These are phyloP conservation scores for Lampropteryx suffumata DNA, from an alignment of 2,888 invertebrate species.

Conservation along the genomic window DNA sequence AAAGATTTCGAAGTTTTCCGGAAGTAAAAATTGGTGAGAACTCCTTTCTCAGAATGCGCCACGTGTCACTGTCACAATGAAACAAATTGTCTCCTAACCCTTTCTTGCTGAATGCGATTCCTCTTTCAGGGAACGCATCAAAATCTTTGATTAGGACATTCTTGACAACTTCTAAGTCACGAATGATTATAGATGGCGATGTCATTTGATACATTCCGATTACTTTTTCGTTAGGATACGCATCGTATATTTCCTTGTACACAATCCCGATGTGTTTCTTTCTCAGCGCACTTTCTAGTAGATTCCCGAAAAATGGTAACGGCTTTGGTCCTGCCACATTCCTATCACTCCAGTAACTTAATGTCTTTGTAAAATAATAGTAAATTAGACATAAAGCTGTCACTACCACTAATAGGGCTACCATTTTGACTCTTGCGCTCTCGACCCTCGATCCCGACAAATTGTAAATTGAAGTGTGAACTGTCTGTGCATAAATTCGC, in stretches of 20 bases:
- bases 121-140: slow-evolving; percentile 50
- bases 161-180: slow-evolving; percentile 55
- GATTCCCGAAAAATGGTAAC: slow-evolving; percentile 39
- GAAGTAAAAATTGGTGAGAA: slow-evolving; percentile 53
- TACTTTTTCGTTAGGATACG: slow-evolving; percentile 53
- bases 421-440: slow-evolving; percentile 18
- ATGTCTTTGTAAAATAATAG: slow-evolving; percentile 39
- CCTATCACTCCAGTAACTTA: slow-evolving; percentile 44
- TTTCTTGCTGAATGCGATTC: slow-evolving; percentile 45
- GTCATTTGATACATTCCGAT: slow-evolving; percentile 55
- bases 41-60: slow-evolving; percentile 47
- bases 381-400: slow-evolving; percentile 23
- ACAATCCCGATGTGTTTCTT: slow-evolving; percentile 39
- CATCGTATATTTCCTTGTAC: slow-evolving; percentile 48
- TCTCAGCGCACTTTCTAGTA: slow-evolving; percentile 40
- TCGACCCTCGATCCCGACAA: neutral
- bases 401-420: slow-evolving; percentile 11
- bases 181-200: slow-evolving; percentile 48
- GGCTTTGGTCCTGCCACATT: slow-evolving; percentile 53
- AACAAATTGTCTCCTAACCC: slow-evolving; percentile 55
- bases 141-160: slow-evolving; percentile 58
- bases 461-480: slow-evolving; percentile 6
- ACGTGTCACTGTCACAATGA: slow-evolving; percentile 44
- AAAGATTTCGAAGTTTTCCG: slow-evolving; percentile 49
- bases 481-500: slow-evolving; percentile 20